These are phyloP conservation scores for Mesocentrotus franciscanus DNA, from an alignment of 53 echinoderm and acorn worm species.

Conservation along the genomic window DNA sequence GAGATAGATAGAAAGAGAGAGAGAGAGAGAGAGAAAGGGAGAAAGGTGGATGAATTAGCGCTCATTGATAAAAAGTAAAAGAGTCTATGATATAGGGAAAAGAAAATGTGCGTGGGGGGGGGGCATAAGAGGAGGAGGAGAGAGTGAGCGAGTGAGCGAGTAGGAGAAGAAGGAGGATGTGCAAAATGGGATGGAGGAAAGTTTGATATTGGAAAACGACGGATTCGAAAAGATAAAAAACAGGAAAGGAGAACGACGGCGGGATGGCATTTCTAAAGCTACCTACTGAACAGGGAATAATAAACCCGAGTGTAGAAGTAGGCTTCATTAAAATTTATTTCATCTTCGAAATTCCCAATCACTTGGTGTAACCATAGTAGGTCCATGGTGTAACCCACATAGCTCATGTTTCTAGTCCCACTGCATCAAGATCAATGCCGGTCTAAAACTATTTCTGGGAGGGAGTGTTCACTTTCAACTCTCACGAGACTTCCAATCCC, in stretches of 20 bases:
- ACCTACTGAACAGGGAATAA: background rate
- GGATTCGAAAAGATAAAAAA: background rate
- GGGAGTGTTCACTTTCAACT: slow-evolving; percentile 13
- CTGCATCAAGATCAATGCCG: background rate
- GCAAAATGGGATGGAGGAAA: background rate
- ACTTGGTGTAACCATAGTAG: background rate
- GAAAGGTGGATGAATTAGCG: background rate
- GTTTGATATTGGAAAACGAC: background rate
- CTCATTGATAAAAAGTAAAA: background rate
- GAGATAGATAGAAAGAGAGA: background rate
- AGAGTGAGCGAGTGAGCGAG: background rate
- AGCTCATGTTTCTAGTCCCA: background rate
- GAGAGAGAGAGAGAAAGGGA: background rate
- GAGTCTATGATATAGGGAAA: background rate
- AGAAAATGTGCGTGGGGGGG: background rate
- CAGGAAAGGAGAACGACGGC: background rate
- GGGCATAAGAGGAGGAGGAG: background rate
- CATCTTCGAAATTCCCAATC: background rate
- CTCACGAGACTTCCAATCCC: background rate
- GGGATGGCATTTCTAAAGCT: background rate
- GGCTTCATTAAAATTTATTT: background rate
- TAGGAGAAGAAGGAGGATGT: background rate
- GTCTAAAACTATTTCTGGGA: background rate
- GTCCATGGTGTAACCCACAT: background rate
- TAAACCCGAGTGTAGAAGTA: background rate